These are phyloP conservation scores for Danaus plexippus DNA, from an alignment of 1,140 invertebrate genomes.

Conservation along the genomic window DNA sequence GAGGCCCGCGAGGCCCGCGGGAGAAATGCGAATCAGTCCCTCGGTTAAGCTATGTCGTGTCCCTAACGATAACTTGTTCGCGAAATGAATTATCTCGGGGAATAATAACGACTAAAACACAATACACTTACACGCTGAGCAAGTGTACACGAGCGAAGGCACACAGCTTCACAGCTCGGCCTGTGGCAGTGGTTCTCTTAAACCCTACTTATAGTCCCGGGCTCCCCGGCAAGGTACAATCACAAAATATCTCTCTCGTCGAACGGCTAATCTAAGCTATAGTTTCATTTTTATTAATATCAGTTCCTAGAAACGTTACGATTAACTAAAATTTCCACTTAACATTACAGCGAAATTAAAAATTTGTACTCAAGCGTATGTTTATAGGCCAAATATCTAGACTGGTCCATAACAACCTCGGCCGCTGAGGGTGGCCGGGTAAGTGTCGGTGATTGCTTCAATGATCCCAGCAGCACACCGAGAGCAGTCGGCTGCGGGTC, in stretches of 20 bases:
- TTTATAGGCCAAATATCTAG: constrained; percentile 35
- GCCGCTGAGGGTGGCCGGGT: background rate
- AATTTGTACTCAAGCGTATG: constrained; percentile 48
- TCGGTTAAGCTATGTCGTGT: constrained; percentile 8
- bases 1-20: too few relatives aligned
- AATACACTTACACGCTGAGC: constrained; percentile 32
- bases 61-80: constrained; percentile 17
- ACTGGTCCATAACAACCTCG: background rate
- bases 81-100: constrained; percentile 1
- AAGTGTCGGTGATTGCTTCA: constrained; percentile 4
- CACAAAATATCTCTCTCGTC: constrained; percentile 59
- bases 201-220: too few relatives aligned
- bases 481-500: too few relatives aligned
- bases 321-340: constrained; percentile 17
- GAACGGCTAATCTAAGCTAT: constrained; percentile 43
- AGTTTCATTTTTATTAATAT: constrained; percentile 20
- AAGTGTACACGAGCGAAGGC: constrained; percentile 25
- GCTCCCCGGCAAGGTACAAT: constrained; percentile 32
- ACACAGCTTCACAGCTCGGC: constrained; percentile 21
- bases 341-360: constrained; percentile 25
- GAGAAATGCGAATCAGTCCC: constrained; percentile 20
- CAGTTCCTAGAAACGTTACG: constrained; percentile 21
- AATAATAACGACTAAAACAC: constrained; percentile 20
- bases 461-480: constrained; percentile 2
- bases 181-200: constrained; percentile 49